Evolutionary conservation across 2,113 vertebrate genomes (phyloP).

Genomic region (Dendrocopos noguchii): DNA sequence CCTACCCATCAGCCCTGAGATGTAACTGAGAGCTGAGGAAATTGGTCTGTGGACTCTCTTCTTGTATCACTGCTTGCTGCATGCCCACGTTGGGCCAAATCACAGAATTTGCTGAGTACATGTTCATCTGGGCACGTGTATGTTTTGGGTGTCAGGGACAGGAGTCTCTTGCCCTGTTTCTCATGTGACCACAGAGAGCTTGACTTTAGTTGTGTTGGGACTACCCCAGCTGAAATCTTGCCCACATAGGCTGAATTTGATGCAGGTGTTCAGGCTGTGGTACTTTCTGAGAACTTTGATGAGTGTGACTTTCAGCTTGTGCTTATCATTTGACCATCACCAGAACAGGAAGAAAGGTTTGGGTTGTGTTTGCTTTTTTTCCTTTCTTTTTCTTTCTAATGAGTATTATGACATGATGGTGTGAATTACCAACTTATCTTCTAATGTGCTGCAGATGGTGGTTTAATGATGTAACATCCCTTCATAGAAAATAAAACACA

Average conservation of each 20-base stretch:
- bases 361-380: not conserved
- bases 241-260: not conserved
- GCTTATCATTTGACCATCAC: conserved; percentile 25
- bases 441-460: not conserved
- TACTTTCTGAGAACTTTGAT: not conserved
- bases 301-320: not conserved
- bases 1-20: not conserved
- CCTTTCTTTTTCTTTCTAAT: not conserved
- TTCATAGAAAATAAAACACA: conserved; percentile 38
- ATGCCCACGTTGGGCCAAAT: not conserved
- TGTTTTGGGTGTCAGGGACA: not conserved
- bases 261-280: not conserved
- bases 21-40: rapidly evolving
- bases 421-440: not conserved
- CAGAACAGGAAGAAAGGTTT: conserved; percentile 1
- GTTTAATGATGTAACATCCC: conserved; percentile 38
- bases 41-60: not conserved
- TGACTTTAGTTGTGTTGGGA: not conserved
- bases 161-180: not conserved
- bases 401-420: not conserved
- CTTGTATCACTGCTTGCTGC: not conserved
- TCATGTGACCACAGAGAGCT: not conserved
- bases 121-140: not conserved
- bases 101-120: not conserved
- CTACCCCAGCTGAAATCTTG: not conserved